Base-by-base conservation (phyloP, 2,113 vertebrate genomes). In the Seriola dumerili region DNA sequence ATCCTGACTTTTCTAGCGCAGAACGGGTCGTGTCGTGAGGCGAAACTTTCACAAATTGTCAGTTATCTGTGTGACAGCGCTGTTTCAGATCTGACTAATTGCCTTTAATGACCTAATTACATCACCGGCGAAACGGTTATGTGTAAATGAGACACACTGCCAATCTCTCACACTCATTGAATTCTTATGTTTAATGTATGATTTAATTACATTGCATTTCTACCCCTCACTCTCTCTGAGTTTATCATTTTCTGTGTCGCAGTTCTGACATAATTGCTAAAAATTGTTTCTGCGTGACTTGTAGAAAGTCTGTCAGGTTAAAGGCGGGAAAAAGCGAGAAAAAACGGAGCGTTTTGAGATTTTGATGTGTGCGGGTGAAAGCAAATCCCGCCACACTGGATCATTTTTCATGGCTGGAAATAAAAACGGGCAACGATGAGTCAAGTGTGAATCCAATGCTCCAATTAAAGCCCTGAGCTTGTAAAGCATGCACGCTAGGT, bases 21-120 rank as follows among this genome's bases (percentile, higher is more conserved):
- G 25, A 68, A 10, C 46, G 70, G 36, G 46, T 46, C 5, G 13
- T 5, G 1, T 6, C 66, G 75, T 23, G 3, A 62, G 57, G 46
- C 8, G 8, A 57, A 40, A 79, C 44, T 17, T 29, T 64, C 12
- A 71, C 17, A 46, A 32, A 48, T 12, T 57, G 17, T 42, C 8
- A 13, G 42, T 80, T 74, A 19, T 65, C 11, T 19, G 29, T 57
- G 38, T 2, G 5, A 76, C 29, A 83, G 72, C 14, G 12, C 50
- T 1, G 25, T 12, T 76, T 57, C 36, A 32, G 16, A 78, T 61
- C 75, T 13, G 54, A 69, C 61, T 72, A 72, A 84, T 55, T 85
- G 11, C 14, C 29, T 85, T 80, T 78, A 80, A 83, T 70, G 42
- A 70, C 3, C 42, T 54, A 5, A 78, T 71, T 86, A 71, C 8